Evolutionary conservation across 2,888 invertebrate genomes (phyloP), one percentile per base, ranked within the genome.

Genomic region (Mycalesis mineus): DNA sequence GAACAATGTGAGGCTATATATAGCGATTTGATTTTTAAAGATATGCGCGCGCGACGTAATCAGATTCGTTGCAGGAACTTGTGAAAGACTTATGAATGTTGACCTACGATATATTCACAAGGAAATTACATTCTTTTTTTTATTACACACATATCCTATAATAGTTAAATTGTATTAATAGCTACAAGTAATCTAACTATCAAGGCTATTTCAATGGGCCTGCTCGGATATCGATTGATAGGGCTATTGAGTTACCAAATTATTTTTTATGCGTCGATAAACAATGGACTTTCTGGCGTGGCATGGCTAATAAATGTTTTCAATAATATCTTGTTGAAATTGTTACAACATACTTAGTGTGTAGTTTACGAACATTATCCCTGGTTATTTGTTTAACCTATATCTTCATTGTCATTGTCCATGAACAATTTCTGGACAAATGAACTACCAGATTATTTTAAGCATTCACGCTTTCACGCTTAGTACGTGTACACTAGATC

Each of bases 101-200:
- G 66, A 67, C 67, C 66, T 65, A 66, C 61, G 64, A 52, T 51
- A 51, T 41, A 42, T 56, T 63, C 60, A 63, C 63, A 61, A 65
- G 65, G 64, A 65, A 64, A 67, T 56, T 59, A 54, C 61, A 54
- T 57, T 64, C 55, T 50, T 64, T 62, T 52, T 33, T 62, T 62
- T 56, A 55, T 49, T 57, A 53, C 44, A 47, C 41, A 31, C 45
- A 31, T 54, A 54, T 54, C 36, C 49, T 57, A 36, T 47, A 31
- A 41, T 37, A 14, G 15, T 37, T 37, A 44, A 29, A 17, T 37
- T 29, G 49, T 22, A 51, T 50, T 54, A 49, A 39, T 49, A 39
- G 28, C 11, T 41, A 51, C 33, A 41, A 40, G n/a, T 51, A 51
- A 51, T 42, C 51, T 33, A 51, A 41, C 13, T 11, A 9, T 29